Percentiles rank a stretch among this genome's conserved stretches.
Conservation (phyloP, 23 tunicate species). For the Botrylloides violaceus region DNA sequence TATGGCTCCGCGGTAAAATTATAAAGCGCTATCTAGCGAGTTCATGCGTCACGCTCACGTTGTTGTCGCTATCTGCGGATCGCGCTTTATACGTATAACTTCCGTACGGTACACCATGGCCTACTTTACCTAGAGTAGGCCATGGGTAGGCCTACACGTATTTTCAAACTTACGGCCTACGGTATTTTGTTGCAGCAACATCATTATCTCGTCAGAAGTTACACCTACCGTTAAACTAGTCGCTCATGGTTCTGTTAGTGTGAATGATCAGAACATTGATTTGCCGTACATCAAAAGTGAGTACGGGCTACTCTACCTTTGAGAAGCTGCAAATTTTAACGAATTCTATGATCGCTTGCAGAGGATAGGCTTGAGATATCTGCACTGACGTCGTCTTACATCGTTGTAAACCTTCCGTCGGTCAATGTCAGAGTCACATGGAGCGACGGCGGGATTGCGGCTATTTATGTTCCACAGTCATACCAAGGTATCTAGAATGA, state of each 20-base stretch:
- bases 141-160: too few species aligned
- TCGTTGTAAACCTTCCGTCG: background rate
- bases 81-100: too few species aligned
- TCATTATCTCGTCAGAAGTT: background rate
- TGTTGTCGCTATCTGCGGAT: too few species aligned
- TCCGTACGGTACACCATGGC: too few species aligned
- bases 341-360: background rate
- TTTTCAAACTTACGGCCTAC: too few species aligned
- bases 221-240: background rate
- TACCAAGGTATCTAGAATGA: background rate
- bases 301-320: background rate
- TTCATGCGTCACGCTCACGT: too few species aligned
- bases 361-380: background rate
- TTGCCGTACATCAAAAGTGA: background rate
- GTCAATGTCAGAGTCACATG: background rate
- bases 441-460: background rate
- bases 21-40: too few species aligned
- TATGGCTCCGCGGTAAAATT: too few species aligned
- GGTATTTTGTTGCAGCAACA: slow-evolving; percentile 3
- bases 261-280: background rate
- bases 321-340: background rate
- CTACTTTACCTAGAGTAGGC: too few species aligned
- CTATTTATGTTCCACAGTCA: background rate
- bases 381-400: background rate
- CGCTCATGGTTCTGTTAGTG: background rate